phyloP scores from a whole-genome alignment of 1,140 invertebrate species.

The Lepidostoma basale region DNA sequence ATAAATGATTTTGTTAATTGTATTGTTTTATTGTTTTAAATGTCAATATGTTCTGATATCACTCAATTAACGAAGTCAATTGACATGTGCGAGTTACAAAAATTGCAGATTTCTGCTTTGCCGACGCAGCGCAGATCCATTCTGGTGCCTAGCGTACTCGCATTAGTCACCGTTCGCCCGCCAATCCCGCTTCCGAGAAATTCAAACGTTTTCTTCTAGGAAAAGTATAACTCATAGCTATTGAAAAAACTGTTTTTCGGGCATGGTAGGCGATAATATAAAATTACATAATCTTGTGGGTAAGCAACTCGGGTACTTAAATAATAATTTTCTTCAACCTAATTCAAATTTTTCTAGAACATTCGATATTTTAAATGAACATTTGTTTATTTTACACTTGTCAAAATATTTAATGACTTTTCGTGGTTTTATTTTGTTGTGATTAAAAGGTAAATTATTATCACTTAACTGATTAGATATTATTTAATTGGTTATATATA shows the following conservation, averaged over 20 bases:
- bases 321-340: neutral
- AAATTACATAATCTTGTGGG: no score
- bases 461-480: no score
- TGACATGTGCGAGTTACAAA: neutral
- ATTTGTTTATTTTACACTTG: neutral
- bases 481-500: no score
- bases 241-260: neutral
- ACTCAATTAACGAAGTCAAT: neutral
- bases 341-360: neutral
- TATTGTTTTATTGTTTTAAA: neutral
- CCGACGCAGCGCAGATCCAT: neutral
- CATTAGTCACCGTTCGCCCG: constrained; percentile 5
- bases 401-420: neutral
- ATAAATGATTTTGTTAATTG: neutral
- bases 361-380: neutral
- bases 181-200: constrained; percentile 6
- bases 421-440: neutral
- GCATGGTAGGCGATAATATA: neutral
- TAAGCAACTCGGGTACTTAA: no score
- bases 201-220: constrained; percentile 15
- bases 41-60: neutral
- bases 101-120: neutral
- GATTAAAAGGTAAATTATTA: no score
- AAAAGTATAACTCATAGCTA: neutral
- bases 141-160: neutral